phyloP scores from a whole-genome alignment of 2,797 vertebrate species.

The Onychomys leucogaster region DNA sequence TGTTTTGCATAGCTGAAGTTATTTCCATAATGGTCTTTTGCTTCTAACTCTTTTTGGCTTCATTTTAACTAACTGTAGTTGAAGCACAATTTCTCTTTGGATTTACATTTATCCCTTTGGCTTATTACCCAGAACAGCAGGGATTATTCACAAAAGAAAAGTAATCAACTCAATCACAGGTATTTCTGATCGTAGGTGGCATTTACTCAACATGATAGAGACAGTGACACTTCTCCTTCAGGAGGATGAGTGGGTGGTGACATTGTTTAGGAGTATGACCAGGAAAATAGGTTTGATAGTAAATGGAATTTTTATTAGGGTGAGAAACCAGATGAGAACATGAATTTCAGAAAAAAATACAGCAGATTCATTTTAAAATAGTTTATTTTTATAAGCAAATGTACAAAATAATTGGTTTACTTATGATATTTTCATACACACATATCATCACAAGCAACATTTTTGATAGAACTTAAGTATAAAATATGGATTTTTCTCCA shows the following conservation, averaged over 20 bases:
- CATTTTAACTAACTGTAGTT: slow-evolving; percentile 22
- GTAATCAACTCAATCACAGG: not conserved
- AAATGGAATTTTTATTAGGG: slow-evolving; percentile 21
- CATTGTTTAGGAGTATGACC: not conserved
- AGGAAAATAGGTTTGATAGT: not conserved
- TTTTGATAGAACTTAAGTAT: not conserved
- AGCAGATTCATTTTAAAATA: not conserved
- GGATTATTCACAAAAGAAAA: slow-evolving; percentile 26
- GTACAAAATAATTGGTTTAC: not conserved
- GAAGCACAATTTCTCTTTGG: slow-evolving; percentile 26
- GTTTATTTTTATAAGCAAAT: not conserved
- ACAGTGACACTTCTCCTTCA: not conserved
- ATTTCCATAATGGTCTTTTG: not conserved
- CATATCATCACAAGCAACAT: not conserved
- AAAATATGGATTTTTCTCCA: not conserved
- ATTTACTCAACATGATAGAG: not conserved
- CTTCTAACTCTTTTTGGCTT: not conserved
- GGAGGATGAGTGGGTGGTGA: not conserved
- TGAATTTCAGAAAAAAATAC: slow-evolving; percentile 26
- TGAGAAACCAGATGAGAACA: slow-evolving; percentile 1
- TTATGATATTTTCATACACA: not conserved
- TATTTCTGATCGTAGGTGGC: not conserved
- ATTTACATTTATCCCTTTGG: slow-evolving; percentile 13
- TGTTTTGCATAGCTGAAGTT: not conserved
- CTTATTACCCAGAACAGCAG: not conserved